Evolutionary conservation across 2,888 invertebrate genomes (phyloP).

Genomic region (Andrena trimmerana): DNA sequence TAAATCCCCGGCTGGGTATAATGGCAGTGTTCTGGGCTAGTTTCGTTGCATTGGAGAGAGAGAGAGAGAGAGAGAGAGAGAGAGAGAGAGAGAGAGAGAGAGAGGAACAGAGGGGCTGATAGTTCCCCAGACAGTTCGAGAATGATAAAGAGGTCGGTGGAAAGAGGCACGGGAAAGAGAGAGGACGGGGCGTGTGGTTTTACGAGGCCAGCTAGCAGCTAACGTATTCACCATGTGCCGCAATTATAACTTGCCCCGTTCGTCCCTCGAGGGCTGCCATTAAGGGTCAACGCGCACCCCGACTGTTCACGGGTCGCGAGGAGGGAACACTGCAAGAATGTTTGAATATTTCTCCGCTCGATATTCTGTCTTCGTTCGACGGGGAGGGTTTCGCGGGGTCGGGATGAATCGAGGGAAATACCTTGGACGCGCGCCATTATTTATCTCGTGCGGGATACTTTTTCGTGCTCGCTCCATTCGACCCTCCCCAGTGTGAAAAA

Average conservation of each 20-base stretch:
- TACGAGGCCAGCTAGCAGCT: conserved; percentile 68
- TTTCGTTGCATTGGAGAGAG: conserved; percentile 23
- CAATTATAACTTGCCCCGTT: conserved; percentile 78
- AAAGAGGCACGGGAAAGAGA: conserved; percentile 26
- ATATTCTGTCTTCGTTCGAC: neutral
- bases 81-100: neutral
- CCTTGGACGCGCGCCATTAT: conserved; percentile 22
- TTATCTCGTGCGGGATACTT: conserved; percentile 34
- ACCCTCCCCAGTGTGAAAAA: neutral
- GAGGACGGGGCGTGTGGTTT: conserved; percentile 65
- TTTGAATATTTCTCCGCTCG: neutral
- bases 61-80: neutral
- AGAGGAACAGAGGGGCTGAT: conserved; percentile 40
- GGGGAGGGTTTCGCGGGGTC: neutral
- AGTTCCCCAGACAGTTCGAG: conserved; percentile 57
- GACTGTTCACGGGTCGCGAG: conserved; percentile 4
- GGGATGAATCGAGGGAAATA: neutral
- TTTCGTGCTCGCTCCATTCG: conserved; percentile 7
- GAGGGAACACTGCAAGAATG: conserved; percentile 10
- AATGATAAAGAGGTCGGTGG: conserved; percentile 42
- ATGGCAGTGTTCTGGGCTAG: conserved; percentile 59
- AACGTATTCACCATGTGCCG: conserved; percentile 73
- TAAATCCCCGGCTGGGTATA: conserved; percentile 73
- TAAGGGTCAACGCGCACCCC: conserved; percentile 38
- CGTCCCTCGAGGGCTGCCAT: conserved; percentile 57